phyloP scores from a whole-genome alignment of 1,140 invertebrate species.

The Dendrolimus punctatus region DNA sequence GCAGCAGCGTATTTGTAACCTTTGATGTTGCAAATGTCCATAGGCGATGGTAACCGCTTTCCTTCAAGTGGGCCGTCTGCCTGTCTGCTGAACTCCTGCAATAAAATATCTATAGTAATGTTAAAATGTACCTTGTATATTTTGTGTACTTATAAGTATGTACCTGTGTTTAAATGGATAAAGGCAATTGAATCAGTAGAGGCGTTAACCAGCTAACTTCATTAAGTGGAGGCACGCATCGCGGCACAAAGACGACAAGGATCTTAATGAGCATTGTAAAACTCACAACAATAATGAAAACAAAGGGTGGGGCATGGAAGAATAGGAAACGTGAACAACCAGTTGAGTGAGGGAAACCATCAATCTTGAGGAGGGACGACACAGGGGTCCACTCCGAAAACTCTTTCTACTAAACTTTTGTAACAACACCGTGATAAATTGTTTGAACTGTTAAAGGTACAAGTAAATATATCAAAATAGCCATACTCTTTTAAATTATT shows the following conservation, averaged over 20 bases:
- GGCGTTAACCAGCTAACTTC: slow-evolving; percentile 8
- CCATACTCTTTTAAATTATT: too few species aligned
- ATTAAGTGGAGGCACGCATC: slow-evolving; percentile 6
- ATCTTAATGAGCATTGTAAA: slow-evolving; percentile 38
- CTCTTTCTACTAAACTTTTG: slow-evolving; percentile 47
- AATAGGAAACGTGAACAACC: slow-evolving; percentile 31
- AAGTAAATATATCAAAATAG: slow-evolving; percentile 1
- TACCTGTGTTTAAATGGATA: too few species aligned
- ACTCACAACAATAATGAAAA: slow-evolving; percentile 33
- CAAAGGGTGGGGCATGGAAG: slow-evolving; percentile 28
- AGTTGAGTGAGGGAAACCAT: slow-evolving; percentile 42
- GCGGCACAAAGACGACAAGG: slow-evolving; percentile 10
- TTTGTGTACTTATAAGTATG: too few species aligned
- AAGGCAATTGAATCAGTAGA: slow-evolving; percentile 1
- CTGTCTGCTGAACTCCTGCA: too few species aligned
- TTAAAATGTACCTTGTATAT: too few species aligned
- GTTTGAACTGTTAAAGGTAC: slow-evolving; percentile 27
- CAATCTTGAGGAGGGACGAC: slow-evolving; percentile 48
- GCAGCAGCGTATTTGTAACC: too few species aligned
- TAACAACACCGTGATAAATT: slow-evolving; percentile 46
- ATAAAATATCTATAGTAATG: too few species aligned
- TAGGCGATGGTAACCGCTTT: too few species aligned
- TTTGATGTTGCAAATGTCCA: too few species aligned
- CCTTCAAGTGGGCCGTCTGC: too few species aligned
- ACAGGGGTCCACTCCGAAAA: slow-evolving; percentile 41